Conservation (phyloP, 2,888 invertebrate species). For the Folsomia candida region DNA sequence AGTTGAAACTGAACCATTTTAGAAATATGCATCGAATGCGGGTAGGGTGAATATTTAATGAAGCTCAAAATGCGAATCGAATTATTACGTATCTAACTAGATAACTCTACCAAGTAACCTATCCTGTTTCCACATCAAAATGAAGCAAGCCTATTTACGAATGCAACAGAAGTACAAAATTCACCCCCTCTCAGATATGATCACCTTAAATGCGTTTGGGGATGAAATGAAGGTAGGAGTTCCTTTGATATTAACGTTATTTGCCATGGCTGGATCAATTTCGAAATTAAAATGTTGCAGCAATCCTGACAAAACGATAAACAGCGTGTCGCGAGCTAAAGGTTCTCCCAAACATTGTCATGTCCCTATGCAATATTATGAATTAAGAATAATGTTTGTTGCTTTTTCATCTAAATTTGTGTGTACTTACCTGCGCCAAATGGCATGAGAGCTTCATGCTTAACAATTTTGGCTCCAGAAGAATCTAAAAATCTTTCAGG, state of each 20-base stretch:
- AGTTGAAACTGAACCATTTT: no score
- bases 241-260: conserved; percentile 9
- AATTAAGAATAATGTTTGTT: neutral
- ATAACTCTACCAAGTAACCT: no score
- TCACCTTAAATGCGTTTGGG: conserved; percentile 36
- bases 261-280: conserved; percentile 6
- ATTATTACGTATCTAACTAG: no score
- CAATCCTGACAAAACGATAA: conserved; percentile 31
- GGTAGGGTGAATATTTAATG: no score
- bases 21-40: no score
- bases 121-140: no score
- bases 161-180: no score
- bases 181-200: conserved; percentile 27
- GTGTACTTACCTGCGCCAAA: conserved; percentile 36
- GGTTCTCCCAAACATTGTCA: conserved; percentile 42
- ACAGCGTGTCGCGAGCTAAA: conserved; percentile 30
- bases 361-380: conserved; percentile 23
- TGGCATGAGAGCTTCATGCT: conserved; percentile 37
- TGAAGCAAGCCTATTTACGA: no score
- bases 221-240: conserved; percentile 28
- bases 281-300: conserved; percentile 30
- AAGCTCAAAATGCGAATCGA: no score
- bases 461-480: conserved; percentile 31
- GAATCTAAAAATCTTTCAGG: conserved; percentile 43
- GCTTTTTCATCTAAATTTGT: neutral